phyloP scores from a whole-genome alignment of 2,113 vertebrate species.

The Centrocercus urophasianus region DNA sequence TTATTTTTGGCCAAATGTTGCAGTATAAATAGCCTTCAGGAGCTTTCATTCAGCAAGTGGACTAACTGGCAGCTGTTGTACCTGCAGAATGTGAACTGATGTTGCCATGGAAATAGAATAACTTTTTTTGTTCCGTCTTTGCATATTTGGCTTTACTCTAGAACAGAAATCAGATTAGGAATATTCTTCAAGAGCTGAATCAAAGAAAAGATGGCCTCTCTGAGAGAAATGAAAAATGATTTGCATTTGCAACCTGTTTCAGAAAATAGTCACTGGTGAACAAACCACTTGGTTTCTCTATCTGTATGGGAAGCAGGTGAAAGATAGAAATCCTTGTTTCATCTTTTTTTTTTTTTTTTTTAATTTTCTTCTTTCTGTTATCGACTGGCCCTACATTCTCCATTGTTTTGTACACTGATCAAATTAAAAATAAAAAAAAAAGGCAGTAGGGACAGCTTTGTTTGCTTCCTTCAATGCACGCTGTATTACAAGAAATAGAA shows the following conservation, averaged over 20 bases:
- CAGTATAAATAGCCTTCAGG: constrained; percentile 64
- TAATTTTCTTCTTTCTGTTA: background rate
- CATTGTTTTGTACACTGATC: background rate
- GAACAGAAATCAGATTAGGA: constrained; percentile 40
- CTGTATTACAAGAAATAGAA: background rate
- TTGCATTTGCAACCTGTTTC: background rate
- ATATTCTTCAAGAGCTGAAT: background rate
- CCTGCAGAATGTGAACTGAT: constrained; percentile 87
- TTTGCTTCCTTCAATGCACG: background rate
- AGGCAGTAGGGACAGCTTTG: background rate
- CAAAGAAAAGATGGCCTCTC: background rate
- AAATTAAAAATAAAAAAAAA: background rate
- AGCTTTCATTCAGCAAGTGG: constrained; percentile 78
- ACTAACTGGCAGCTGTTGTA: constrained; percentile 81
- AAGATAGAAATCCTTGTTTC: background rate
- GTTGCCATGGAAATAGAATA: constrained; percentile 86
- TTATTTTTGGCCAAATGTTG: constrained; percentile 77
- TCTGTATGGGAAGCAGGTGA: background rate
- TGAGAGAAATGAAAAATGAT: background rate
- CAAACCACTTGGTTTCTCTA: background rate
- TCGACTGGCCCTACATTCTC: background rate
- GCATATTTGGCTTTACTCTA: constrained; percentile 56
- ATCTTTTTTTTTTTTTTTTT: background rate
- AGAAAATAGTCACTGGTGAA: background rate
- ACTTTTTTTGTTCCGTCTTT: constrained; percentile 58